Evolutionary conservation across 2,113 vertebrate genomes (phyloP).

Genomic region (Tyrannus savana): DNA sequence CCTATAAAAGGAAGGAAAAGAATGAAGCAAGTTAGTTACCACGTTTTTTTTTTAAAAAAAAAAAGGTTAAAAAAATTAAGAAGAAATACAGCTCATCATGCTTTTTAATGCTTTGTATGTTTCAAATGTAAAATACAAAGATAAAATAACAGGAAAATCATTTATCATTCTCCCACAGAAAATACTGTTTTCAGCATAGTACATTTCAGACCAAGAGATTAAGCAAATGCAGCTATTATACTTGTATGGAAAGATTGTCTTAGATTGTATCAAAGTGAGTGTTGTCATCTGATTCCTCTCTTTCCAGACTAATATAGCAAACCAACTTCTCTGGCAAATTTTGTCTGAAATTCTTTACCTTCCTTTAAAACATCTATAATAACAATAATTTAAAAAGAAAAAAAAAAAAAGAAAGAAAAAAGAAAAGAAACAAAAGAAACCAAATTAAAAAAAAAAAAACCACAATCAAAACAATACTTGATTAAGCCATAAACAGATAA

Average conservation of each 20-base stretch:
- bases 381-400: neutral
- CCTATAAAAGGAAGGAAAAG: conserved; percentile 76
- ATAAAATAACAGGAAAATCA: conserved; percentile 39
- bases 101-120: conserved; percentile 59
- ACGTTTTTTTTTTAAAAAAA: conserved; percentile 23
- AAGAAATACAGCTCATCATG: conserved; percentile 25
- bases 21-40: conserved; percentile 69
- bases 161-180: conserved; percentile 26
- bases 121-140: conserved; percentile 41
- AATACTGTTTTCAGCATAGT: neutral
- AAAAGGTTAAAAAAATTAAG: conserved; percentile 43
- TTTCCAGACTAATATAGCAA: neutral
- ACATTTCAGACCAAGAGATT: conserved; percentile 32
- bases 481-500: neutral
- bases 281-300: neutral
- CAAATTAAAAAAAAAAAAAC: neutral
- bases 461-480: neutral
- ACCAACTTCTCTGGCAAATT: neutral
- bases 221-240: conserved; percentile 2
- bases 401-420: neutral
- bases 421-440: neutral
- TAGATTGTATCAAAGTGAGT: neutral
- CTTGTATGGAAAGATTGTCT: neutral
- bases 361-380: neutral
- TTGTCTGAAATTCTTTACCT: neutral